Evolutionary conservation across 2,113 vertebrate genomes (phyloP), one percentile per base, ranked within the genome.

Genomic region (Sylvia atricapilla): DNA sequence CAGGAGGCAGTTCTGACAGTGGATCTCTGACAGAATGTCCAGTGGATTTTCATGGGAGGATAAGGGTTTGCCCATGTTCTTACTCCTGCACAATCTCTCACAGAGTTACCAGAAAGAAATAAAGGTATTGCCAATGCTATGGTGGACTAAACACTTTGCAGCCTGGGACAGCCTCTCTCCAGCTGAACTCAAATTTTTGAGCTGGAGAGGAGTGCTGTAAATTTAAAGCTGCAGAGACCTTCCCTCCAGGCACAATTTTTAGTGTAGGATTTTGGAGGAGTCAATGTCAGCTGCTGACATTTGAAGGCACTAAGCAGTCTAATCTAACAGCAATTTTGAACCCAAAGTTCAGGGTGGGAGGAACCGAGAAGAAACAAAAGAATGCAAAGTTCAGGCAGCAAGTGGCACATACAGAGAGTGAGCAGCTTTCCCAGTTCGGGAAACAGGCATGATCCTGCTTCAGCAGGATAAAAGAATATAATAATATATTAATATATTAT

Each of bases 21-120:
- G 39, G 15, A 46, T 37, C 22, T 69, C 27, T 77, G 39, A 39
- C 18, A 78, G 46, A 60, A 69, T 33, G 10, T 4, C 41, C n/a
- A 16, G 16, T 43, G n/a, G 43, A 59, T 72, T 81, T 95, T 87
- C 47, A 56, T 0, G 0, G 23, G 18, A 53, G 11, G 31, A 60
- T 17, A 59, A 64, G 0, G 0, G 59, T 56, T 84, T 50, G 35
- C 39, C 10, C 1, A 0, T 37, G 13, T 15, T 82, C 30, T 93
- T 39, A 68, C 20, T 75, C 62, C 74, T 62, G 41, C 15, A 41
- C 22, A 43, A 30, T 53, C 39, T 75, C 11, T 1, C 47, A 43
- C 0, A 0, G 30, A 77, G 25, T 55, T 74, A 50, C 13, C 27
- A 85, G 41, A 56, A 27, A 72, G 11, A 91, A 84, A 87, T 30